Conservation (phyloP, 2,113 vertebrate species). For the Tetraodon nigroviridis region DNA sequence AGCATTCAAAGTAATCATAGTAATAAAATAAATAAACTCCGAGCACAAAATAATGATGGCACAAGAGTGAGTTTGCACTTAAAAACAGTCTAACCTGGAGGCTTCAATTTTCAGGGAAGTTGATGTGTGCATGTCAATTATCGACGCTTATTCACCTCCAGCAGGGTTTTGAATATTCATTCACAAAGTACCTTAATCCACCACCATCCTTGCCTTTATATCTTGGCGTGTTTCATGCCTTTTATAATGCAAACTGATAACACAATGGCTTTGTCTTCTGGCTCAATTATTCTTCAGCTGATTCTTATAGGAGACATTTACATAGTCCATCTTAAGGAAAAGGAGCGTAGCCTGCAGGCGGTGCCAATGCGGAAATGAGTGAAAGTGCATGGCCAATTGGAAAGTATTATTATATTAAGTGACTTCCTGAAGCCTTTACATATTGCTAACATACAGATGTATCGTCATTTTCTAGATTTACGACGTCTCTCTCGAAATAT, state of each 20-base stretch:
- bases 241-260: conserved; percentile 68
- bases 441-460: neutral
- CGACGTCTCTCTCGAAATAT: conserved; percentile 23
- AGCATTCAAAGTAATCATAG: conserved; percentile 10
- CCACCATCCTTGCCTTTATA: conserved; percentile 53
- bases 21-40: neutral
- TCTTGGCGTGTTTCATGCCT: conserved; percentile 41
- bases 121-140: conserved; percentile 40
- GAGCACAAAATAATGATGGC: conserved; percentile 24
- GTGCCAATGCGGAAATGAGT: conserved; percentile 29
- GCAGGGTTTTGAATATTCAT: conserved; percentile 69
- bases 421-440: conserved; percentile 5
- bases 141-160: conserved; percentile 66
- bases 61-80: conserved; percentile 24
- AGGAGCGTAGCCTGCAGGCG: conserved; percentile 33
- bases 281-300: conserved; percentile 55
- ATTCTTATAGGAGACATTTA: conserved; percentile 48
- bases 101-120: conserved; percentile 46
- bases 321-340: conserved; percentile 18
- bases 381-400: conserved; percentile 32
- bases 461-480: neutral
- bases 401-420: neutral
- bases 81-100: conserved; percentile 25
- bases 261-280: conserved; percentile 66
- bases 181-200: conserved; percentile 58